A percentile compares a stretch with the other conserved stretches of the same genome.
These are phyloP conservation scores for Poeciliopsis paucimaculata DNA, from an alignment of 2,797 vertebrate genomes.

Conservation along the genomic window DNA sequence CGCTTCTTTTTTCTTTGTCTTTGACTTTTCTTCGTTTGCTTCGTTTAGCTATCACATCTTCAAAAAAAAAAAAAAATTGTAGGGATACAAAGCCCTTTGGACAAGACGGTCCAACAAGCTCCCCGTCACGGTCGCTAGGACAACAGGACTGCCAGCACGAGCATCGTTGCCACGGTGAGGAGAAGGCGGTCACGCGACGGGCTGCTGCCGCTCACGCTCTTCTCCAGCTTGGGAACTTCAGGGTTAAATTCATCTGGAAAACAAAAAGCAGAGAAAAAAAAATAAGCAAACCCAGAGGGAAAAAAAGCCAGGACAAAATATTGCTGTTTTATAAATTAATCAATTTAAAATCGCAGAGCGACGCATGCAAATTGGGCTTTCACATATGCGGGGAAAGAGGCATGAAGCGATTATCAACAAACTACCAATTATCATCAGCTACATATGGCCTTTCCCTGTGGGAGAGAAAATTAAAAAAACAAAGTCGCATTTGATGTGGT, in stretches of 20 bases:
- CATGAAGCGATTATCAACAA: constrained; percentile 69
- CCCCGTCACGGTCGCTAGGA: constrained; percentile 84
- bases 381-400: constrained; percentile 58
- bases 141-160: constrained; percentile 84
- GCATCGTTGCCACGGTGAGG: constrained; percentile 87
- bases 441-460: constrained; percentile 54
- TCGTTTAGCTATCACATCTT: constrained; percentile 40
- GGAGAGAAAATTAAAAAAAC: constrained; percentile 62
- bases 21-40: constrained; percentile 28
- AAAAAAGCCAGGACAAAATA: constrained; percentile 48
- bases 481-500: constrained; percentile 54
- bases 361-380: constrained; percentile 58
- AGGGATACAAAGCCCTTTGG: constrained; percentile 67
- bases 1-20: constrained; percentile 32
- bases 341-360: constrained; percentile 50
- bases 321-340: constrained; percentile 65
- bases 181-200: constrained; percentile 92
- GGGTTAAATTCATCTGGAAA: constrained; percentile 90
- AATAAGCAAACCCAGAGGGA: background rate
- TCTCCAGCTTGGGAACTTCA: constrained; percentile 95
- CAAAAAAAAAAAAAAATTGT: constrained; percentile 21
- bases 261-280: constrained; percentile 17
- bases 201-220: constrained; percentile 95
- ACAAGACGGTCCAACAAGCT: constrained; percentile 56
- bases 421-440: constrained; percentile 68